Base-by-base conservation (phyloP, 2,113 vertebrate species). In the Microcebus jonahi region DNA sequence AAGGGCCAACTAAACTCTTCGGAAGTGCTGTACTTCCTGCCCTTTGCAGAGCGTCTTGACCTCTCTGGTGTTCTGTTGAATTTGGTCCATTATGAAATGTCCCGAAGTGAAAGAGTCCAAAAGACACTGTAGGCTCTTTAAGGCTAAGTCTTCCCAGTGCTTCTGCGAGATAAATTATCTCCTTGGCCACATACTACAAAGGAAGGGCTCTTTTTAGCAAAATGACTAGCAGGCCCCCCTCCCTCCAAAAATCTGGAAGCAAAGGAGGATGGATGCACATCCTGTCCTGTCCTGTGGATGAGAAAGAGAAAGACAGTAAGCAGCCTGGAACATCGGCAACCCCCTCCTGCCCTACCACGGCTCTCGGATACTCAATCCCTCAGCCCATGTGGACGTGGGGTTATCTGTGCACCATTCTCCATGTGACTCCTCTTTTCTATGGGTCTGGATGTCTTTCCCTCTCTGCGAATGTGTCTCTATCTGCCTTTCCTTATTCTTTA, bases 101-200 rank as follows among this genome's bases (percentile, higher is more conserved):
- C 97, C 98, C 97, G 98, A 98, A 98, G 98, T 97, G 20, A 98
- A 98, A 98, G 88, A 97, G 97, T 99, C 98, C 96, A 95, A 98
- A 99, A 98, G 99, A 99, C 98, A 98, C 98, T 97, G 97, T 98
- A 98, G 98, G 98, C 98, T 99, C 90, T 97, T 99, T 99, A 99
- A 99, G 99, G 99, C 99, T 99, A 97, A 98, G 96, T 98, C 98
- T 99, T 97, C 98, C 99, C 98, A 91, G 98, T 98, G 98, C 98
- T 98, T 98, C 98, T 82, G 83, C 95, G 98, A 98, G 96, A 94
- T 93, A 88, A 91, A 96, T 93, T 63, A 93, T 95, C 95, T 97
- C 95, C 96, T 87, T 96, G 93, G 98, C 98, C 90, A 0, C 89
- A 82, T 95, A 95, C 92, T 95, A 98, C 98, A 98, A 97, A 98